phyloP scores from a whole-genome alignment of 1,140 invertebrate genomes.

The Anoplolepis gracilipes region DNA sequence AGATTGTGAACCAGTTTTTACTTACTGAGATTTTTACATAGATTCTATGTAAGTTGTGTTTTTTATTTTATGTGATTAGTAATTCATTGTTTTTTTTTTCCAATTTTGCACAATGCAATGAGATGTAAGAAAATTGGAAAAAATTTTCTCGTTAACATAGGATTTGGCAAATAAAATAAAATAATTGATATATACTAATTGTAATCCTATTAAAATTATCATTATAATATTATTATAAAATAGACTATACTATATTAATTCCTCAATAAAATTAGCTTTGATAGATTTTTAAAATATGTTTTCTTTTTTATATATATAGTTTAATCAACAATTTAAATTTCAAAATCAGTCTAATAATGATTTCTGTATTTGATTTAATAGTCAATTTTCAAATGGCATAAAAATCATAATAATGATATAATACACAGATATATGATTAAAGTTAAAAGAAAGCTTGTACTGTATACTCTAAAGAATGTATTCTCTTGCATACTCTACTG shows the following conservation, averaged over 20 bases:
- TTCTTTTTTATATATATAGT: not conserved
- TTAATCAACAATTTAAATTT: not conserved
- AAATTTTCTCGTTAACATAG: not conserved
- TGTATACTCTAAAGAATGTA: too few species aligned
- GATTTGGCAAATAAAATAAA: not conserved
- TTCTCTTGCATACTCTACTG: not conserved
- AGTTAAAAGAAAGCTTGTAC: not conserved
- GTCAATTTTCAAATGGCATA: not conserved
- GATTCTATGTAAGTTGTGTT: not conserved
- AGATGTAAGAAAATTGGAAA: not conserved
- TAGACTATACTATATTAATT: not conserved
- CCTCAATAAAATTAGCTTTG: not conserved
- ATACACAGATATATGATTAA: not conserved
- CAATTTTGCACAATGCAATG: not conserved
- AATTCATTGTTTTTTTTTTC: not conserved
- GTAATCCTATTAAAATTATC: not conserved
- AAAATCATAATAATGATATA: not conserved
- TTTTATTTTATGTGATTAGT: not conserved
- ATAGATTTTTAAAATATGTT: not conserved
- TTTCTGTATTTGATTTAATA: not conserved
- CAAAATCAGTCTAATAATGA: not conserved
- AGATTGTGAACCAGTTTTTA: constrained; percentile 21
- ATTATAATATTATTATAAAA: not conserved
- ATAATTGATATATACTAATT: not conserved
- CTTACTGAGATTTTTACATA: not conserved